Conservation (phyloP, 2,113 vertebrate genomes). For the Acrocephalus kingi region DNA sequence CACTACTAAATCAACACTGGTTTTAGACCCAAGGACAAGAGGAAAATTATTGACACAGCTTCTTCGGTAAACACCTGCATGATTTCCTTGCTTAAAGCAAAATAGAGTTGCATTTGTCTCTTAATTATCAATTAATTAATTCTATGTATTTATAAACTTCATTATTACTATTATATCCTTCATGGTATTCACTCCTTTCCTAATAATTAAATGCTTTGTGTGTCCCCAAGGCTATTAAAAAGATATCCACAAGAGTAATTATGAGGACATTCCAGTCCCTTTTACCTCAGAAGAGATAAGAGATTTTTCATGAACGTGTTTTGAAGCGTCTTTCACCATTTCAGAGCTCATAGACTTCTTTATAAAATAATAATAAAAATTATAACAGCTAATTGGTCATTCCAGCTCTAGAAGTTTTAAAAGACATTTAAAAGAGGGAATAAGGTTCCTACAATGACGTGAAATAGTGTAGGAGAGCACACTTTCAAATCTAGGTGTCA, state of each 20-base stretch:
- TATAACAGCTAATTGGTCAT: not conserved
- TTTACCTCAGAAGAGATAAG: conserved; percentile 29
- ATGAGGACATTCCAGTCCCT: not conserved
- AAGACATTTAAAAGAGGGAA: not conserved
- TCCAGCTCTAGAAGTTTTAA: not conserved
- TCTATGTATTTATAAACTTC: conserved; percentile 25
- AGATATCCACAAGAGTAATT: conserved; percentile 52
- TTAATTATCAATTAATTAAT: conserved; percentile 46
- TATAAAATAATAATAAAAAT: not conserved
- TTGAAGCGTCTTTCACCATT: conserved; percentile 1
- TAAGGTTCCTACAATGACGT: fast-evolving
- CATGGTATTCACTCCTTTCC: conserved; percentile 14
- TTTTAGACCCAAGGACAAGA: not conserved
- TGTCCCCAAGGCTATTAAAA: conserved; percentile 24
- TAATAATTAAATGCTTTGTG: conserved; percentile 32
- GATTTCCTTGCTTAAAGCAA: not conserved
- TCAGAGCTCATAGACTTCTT: conserved; percentile 25
- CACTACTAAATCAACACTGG: not conserved
- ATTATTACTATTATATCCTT: conserved; percentile 21
- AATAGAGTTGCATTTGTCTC: conserved; percentile 14
- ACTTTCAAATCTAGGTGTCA: not conserved
- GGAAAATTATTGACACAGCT: not conserved
- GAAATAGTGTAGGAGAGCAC: not conserved
- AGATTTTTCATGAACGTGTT: conserved; percentile 28
- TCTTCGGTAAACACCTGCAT: not conserved